A percentile compares a stretch with the other conserved stretches of the same genome.
phyloP scores from a whole-genome alignment of 2,797 vertebrate species.

The Gastrophryne carolinensis region DNA sequence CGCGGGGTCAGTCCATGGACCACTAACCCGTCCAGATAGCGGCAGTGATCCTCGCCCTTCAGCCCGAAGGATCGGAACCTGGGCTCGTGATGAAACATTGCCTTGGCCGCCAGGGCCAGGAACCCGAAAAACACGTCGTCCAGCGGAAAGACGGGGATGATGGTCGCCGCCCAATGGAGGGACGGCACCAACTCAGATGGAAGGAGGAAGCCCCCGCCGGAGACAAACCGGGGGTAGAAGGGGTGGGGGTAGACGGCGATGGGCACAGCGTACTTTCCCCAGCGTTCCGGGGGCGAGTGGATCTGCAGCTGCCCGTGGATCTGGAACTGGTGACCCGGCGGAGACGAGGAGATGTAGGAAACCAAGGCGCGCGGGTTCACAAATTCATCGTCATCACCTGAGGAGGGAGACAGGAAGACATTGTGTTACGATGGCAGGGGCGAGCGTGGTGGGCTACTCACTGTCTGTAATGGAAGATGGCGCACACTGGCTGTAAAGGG shows the following conservation, averaged over 20 bases:
- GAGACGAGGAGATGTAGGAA: neutral
- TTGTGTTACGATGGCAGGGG: too few relatives aligned
- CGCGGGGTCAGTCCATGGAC: neutral
- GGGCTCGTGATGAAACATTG: slow-evolving; percentile 15
- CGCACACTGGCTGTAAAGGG: too few relatives aligned
- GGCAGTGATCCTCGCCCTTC: neutral
- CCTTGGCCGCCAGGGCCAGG: slow-evolving; percentile 1
- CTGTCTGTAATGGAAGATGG: too few relatives aligned
- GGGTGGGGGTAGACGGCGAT: neutral
- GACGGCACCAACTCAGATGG: neutral
- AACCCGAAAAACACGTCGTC: slow-evolving; percentile 38
- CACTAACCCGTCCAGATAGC: slow-evolving; percentile 6
- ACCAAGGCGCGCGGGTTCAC: slow-evolving; percentile 22
- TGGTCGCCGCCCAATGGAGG: neutral
- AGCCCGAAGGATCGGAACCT: slow-evolving; percentile 21
- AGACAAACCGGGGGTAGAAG: slow-evolving; percentile 25
- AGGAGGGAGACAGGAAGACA: neutral
- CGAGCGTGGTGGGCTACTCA: too few relatives aligned
- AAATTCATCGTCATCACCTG: slow-evolving; percentile 36
- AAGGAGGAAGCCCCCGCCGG: slow-evolving; percentile 29
- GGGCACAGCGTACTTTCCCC: slow-evolving; percentile 11
- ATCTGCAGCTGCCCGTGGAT: slow-evolving; percentile 23
- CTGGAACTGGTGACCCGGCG: neutral
- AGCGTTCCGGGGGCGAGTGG: slow-evolving; percentile 1
- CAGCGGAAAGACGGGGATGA: slow-evolving; percentile 28